Evolutionary conservation across 2,797 vertebrate genomes (phyloP).

Genomic region (Amniataba percoides): DNA sequence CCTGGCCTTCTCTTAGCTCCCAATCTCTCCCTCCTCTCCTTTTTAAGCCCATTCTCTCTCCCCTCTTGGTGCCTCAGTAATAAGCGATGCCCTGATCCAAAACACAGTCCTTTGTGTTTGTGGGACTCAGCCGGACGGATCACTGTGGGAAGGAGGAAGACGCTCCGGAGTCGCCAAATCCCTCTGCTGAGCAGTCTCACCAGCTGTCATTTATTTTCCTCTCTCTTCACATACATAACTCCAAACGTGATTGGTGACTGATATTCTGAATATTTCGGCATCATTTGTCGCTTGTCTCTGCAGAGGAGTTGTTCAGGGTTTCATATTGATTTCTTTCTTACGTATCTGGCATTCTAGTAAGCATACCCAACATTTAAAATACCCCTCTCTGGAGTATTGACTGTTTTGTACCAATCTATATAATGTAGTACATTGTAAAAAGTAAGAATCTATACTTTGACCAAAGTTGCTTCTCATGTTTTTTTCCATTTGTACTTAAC

Average conservation of each 20-base stretch:
- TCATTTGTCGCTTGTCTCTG: slow-evolving; percentile 41
- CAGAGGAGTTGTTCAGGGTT: slow-evolving; percentile 25
- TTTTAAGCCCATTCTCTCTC: slow-evolving; percentile 29
- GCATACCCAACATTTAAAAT: not conserved
- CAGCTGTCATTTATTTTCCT: slow-evolving; percentile 65
- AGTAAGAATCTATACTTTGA: not conserved
- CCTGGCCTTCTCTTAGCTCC: slow-evolving; percentile 66
- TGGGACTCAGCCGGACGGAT: slow-evolving; percentile 58
- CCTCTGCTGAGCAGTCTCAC: slow-evolving; percentile 47
- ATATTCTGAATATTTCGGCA: slow-evolving; percentile 45
- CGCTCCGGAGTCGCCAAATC: slow-evolving; percentile 52
- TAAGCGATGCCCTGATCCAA: slow-evolving; percentile 67
- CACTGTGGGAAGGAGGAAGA: slow-evolving; percentile 65
- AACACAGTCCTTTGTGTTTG: slow-evolving; percentile 71
- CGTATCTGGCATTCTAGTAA: not conserved
- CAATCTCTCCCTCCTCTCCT: slow-evolving; percentile 36
- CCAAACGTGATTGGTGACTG: slow-evolving; percentile 50
- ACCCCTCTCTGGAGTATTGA: not conserved
- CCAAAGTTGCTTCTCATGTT: slow-evolving; percentile 17
- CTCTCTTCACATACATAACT: slow-evolving; percentile 35
- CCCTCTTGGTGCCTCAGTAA: slow-evolving; percentile 46
- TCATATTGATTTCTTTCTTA: slow-evolving; percentile 7
- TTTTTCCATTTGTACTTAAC: slow-evolving; percentile 18
- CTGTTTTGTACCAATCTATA: not conserved
- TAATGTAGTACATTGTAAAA: not conserved